Percentiles rank a stretch among this genome's conserved stretches.
Conservation (phyloP, 2,888 invertebrate species). For the Acleris holmiana region DNA sequence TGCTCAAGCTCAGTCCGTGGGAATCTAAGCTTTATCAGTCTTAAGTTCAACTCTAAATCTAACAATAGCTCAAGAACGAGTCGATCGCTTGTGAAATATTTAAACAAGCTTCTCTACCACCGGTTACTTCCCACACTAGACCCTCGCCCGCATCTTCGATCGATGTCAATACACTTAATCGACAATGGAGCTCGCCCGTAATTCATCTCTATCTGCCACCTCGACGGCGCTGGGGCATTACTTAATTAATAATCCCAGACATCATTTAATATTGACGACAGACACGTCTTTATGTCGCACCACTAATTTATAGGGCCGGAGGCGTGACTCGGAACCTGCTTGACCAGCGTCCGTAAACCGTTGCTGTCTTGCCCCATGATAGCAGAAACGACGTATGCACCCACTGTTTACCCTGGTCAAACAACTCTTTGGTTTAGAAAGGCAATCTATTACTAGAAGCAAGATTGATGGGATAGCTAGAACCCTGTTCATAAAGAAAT, state of each 20-base stretch:
- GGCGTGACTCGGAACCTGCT: slow-evolving; percentile 32
- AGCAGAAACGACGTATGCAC: slow-evolving; percentile 20
- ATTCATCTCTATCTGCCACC: slow-evolving; percentile 19
- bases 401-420: slow-evolving; percentile 17
- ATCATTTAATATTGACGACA: slow-evolving; percentile 36
- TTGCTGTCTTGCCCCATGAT: not conserved
- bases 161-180: slow-evolving; percentile 36
- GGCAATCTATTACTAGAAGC: slow-evolving; percentile 12
- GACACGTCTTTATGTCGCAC: slow-evolving; percentile 27
- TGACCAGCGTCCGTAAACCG: slow-evolving; percentile 27
- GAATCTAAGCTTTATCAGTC: not conserved
- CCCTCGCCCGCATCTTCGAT: slow-evolving; percentile 33
- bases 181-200: slow-evolving; percentile 26
- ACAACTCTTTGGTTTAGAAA: slow-evolving; percentile 25
- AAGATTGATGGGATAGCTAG: slow-evolving; percentile 6
- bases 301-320: slow-evolving; percentile 32
- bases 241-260: slow-evolving; percentile 36
- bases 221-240: slow-evolving; percentile 18
- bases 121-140: slow-evolving; percentile 18
- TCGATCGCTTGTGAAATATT: slow-evolving; percentile 18
- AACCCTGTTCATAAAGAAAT: not conserved
- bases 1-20: no score
- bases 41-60: not conserved
- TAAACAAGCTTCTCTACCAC: slow-evolving; percentile 1
- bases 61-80: slow-evolving; percentile 1